Conservation (phyloP, 1,140 invertebrate species). For the Odontomachus brunneus region DNA sequence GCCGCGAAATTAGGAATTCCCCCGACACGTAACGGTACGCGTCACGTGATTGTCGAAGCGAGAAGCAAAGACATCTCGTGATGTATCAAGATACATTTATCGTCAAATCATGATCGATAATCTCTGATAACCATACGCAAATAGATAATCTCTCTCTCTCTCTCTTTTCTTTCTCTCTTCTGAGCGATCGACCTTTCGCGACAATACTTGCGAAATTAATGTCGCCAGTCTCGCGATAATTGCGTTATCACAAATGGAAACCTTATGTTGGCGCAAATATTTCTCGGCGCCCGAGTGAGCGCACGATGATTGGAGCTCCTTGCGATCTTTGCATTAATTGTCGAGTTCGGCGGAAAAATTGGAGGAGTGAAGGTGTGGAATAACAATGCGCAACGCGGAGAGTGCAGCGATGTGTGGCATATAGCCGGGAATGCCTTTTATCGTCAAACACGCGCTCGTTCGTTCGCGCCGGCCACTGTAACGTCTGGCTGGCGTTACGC, state of each 20-base stretch:
- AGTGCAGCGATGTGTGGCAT: background rate
- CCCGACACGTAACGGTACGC: background rate
- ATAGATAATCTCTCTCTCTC: too few relatives aligned
- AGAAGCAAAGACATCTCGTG: too few relatives aligned
- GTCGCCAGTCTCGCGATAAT: constrained; percentile 34
- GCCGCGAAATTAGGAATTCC: background rate
- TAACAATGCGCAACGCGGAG: constrained; percentile 18
- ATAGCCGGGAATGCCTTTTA: background rate
- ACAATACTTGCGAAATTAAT: constrained; percentile 54
- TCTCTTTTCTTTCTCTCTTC: too few relatives aligned
- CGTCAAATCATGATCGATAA: constrained; percentile 21
- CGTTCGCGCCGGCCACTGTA: background rate
- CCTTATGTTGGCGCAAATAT: constrained; percentile 5
- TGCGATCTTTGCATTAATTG: background rate
- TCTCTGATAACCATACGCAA: background rate
- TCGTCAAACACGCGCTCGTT: constrained; percentile 2
- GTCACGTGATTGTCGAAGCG: background rate
- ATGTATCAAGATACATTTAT: too few relatives aligned
- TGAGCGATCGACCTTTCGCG: background rate
- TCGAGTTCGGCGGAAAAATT: constrained; percentile 2
- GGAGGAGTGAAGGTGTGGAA: background rate
- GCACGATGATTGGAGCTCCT: background rate
- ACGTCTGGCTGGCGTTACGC: background rate
- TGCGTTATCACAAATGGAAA: constrained; percentile 32
- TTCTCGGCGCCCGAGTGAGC: constrained; percentile 12